Conservation (phyloP, 2,888 invertebrate genomes). For the Crepidodera aurea region DNA sequence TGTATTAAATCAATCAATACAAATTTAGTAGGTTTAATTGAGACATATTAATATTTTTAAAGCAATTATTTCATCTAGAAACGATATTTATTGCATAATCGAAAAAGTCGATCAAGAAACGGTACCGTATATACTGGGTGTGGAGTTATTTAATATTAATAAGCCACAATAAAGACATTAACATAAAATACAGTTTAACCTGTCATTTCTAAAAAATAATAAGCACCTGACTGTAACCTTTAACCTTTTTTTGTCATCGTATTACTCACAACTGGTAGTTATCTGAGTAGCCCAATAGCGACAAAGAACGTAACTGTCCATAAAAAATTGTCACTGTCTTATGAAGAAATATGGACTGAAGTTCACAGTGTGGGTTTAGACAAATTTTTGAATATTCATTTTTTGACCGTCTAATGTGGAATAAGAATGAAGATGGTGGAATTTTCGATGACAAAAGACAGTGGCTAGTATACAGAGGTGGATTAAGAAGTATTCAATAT, state of each 20-base stretch:
- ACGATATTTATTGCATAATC: too few species aligned
- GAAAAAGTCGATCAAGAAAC: slow-evolving; percentile 15
- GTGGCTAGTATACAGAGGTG: too few species aligned
- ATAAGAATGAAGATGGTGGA: neutral
- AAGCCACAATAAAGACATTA: slow-evolving; percentile 26
- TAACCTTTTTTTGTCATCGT: slow-evolving; percentile 25
- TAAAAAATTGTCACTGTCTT: slow-evolving; percentile 25
- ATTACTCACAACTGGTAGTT: slow-evolving; percentile 29
- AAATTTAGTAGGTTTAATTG: too few species aligned
- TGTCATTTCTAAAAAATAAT: slow-evolving; percentile 25
- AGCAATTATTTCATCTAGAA: too few species aligned
- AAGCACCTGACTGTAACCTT: slow-evolving; percentile 24
- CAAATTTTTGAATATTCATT: slow-evolving; percentile 27
- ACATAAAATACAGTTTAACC: slow-evolving; percentile 29
- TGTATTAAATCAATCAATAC: too few species aligned
- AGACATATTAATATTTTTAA: too few species aligned
- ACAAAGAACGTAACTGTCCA: slow-evolving; percentile 22
- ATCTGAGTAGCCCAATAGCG: slow-evolving; percentile 25
- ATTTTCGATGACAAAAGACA: neutral
- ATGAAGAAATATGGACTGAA: slow-evolving; percentile 19
- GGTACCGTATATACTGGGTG: slow-evolving; percentile 15
- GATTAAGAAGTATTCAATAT: too few species aligned
- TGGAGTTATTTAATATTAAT: slow-evolving; percentile 29
- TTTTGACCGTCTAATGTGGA: slow-evolving; percentile 9
- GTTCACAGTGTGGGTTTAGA: slow-evolving; percentile 26